Conservation (phyloP, 2,113 vertebrate genomes). For the Planiliza haematocheilus region DNA sequence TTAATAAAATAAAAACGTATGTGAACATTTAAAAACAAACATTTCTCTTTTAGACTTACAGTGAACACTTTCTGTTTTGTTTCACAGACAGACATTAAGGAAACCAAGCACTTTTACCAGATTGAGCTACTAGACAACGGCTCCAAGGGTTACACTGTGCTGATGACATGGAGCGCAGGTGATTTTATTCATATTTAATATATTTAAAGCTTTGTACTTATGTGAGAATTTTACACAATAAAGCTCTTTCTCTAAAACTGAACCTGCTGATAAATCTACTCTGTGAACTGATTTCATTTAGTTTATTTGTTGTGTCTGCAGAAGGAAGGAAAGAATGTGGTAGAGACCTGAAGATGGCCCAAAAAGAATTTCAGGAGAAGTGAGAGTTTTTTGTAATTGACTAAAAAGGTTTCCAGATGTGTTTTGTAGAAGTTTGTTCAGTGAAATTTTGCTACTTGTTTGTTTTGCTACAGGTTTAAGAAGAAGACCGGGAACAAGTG, state of each 20-base stretch:
- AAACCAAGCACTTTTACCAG: slow-evolving; percentile 94
- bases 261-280: no score
- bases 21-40: no score
- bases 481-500: slow-evolving; percentile 93
- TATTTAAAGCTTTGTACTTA: no score
- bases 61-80: slow-evolving; percentile 3
- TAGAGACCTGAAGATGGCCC: slow-evolving; percentile 86
- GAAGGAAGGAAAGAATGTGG: slow-evolving; percentile 88
- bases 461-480: slow-evolving; percentile 86
- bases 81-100: slow-evolving; percentile 91
- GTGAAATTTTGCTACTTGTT: no score
- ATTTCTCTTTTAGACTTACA: no score
- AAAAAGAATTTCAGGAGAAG: slow-evolving; percentile 93
- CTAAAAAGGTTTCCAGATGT: background rate
- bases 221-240: no score
- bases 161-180: slow-evolving; percentile 93
- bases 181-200: no score
- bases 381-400: slow-evolving; percentile 57
- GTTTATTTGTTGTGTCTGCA: no score
- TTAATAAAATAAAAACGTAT: no score
- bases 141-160: slow-evolving; percentile 86
- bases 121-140: slow-evolving; percentile 90
- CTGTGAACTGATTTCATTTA: no score
- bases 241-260: no score
- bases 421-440: no score